Evolutionary conservation across 1,140 invertebrate species (phyloP), one percentile per base, ranked within the genome.

Genomic region (Danaus melanippus): DNA sequence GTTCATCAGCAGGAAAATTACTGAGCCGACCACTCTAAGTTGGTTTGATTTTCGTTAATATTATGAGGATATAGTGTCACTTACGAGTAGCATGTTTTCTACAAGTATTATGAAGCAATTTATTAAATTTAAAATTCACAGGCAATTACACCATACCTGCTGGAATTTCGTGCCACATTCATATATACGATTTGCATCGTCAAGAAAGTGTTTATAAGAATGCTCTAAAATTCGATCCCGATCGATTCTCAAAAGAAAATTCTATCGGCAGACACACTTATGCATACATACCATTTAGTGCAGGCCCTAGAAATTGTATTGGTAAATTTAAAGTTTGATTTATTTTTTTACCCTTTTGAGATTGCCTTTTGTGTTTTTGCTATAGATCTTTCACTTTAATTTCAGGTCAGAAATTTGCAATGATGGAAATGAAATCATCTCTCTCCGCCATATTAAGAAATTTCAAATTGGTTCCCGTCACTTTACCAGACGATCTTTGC

Each of bases 241-340:
- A 91, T 56, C 78, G 91, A 49, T 92, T 91, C 66, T 53, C 79
- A 0, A 75, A 82, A 9, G 86, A 89, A 58, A 82, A 85, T 53
- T 56, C 75, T 4, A 51, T 70, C 4, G 66, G 75, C 9, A 78
- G 90, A 48, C 89, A 87, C 65, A 84, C 78, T 3, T 88, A 83
- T 58, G 66, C 88, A 0, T 92, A 89, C 62, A 76, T 93, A 10
- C 90, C 92, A 2, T 94, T 94, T 65, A 92, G 91, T n/a, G 89
- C 90, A 48, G 92, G 91, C 17, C 89, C 89, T 0, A 78, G 91
- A 52, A 89, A 89, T 67, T 89, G 89, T 59, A 88, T 90, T 45
- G 89, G 87, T 78, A 74, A 47, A n/a, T n/a, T 46, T 64, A 53
- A 39, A 53, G 15, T 15, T 15, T 15, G n/a, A n/a, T 15, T 1